These are phyloP conservation scores for Hyppa rectilinea DNA, from an alignment of 2,888 invertebrate species.

Conservation along the genomic window DNA sequence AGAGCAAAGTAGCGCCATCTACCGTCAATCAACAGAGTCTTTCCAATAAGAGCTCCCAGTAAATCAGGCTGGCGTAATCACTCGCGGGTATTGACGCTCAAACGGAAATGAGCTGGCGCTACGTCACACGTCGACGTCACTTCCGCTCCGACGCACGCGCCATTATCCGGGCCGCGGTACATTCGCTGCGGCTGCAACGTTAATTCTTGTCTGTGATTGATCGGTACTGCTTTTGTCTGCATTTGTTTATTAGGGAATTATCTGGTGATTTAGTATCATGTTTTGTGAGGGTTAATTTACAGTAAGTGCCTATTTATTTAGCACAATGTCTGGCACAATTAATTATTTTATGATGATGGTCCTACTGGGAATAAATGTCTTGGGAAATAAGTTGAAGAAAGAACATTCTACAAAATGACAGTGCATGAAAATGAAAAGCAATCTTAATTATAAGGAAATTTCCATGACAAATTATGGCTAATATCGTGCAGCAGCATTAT, in stretches of 20 bases:
- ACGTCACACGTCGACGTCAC: constrained; percentile 58
- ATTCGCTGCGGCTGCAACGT: constrained; percentile 43
- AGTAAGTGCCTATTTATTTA: background rate
- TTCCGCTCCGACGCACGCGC: constrained; percentile 60
- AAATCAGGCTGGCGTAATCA: constrained; percentile 44
- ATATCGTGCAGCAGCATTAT: constrained; percentile 7
- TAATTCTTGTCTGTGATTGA: constrained; percentile 55
- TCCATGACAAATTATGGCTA: constrained; percentile 17
- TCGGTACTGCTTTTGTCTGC: constrained; percentile 31
- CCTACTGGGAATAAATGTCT: background rate
- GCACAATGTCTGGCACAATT: background rate
- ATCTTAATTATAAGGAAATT: constrained; percentile 21
- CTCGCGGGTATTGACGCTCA: constrained; percentile 34
- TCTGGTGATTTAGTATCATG: constrained; percentile 21
- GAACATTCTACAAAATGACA: background rate
- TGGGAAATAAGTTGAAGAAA: background rate
- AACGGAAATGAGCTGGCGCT: constrained; percentile 56
- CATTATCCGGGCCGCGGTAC: constrained; percentile 50
- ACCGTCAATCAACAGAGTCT: constrained; percentile 10
- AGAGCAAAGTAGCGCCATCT: constrained; percentile 1
- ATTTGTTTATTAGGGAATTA: constrained; percentile 34
- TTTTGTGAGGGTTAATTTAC: constrained; percentile 13
- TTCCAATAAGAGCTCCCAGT: constrained; percentile 24
- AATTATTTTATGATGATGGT: background rate
- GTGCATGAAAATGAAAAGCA: constrained; percentile 14